These are phyloP conservation scores for Synanthedon formicaeformis DNA, from an alignment of 2,888 invertebrate species.

Conservation along the genomic window DNA sequence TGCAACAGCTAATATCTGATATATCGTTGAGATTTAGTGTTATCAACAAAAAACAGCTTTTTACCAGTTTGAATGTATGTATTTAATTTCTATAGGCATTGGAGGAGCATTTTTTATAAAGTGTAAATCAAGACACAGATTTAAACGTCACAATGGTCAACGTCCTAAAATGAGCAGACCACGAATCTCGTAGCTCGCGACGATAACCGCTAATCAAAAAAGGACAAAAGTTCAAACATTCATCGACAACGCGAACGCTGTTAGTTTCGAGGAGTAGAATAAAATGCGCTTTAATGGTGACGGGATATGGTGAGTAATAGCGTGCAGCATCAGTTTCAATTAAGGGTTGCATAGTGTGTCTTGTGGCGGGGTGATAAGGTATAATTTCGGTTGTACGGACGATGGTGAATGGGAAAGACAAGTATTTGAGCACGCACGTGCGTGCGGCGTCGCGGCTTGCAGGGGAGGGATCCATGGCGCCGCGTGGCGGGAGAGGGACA, in stretches of 20 bases:
- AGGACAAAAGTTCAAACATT: conserved; percentile 63
- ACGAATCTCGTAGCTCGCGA: conserved; percentile 38
- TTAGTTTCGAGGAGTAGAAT: conserved; percentile 33
- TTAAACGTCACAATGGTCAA: background rate
- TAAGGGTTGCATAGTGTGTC: conserved; percentile 23
- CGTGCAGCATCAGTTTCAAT: conserved; percentile 24
- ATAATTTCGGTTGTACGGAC: conserved; percentile 25
- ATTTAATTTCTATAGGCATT: too few relatives aligned
- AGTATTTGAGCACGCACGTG: conserved; percentile 56
- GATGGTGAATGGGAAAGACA: conserved; percentile 31
- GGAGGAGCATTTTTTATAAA: too few relatives aligned
- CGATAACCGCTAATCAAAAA: conserved; percentile 61
- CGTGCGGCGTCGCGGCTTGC: conserved; percentile 29
- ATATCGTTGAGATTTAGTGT: too few relatives aligned
- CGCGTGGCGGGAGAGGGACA: conserved; percentile 61
- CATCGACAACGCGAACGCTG: conserved; percentile 48
- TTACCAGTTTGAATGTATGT: too few relatives aligned
- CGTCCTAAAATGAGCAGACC: conserved; percentile 2
- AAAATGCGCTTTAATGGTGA: conserved; percentile 51
- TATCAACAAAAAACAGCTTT: too few relatives aligned
- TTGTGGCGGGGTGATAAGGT: conserved; percentile 34
- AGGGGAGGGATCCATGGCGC: conserved; percentile 40
- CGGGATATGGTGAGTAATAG: conserved; percentile 53
- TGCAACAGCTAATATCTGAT: too few relatives aligned
- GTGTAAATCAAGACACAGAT: too few relatives aligned